Evolutionary conservation across 2,797 vertebrate species (phyloP).

Genomic region (Chromobotia macracanthus): DNA sequence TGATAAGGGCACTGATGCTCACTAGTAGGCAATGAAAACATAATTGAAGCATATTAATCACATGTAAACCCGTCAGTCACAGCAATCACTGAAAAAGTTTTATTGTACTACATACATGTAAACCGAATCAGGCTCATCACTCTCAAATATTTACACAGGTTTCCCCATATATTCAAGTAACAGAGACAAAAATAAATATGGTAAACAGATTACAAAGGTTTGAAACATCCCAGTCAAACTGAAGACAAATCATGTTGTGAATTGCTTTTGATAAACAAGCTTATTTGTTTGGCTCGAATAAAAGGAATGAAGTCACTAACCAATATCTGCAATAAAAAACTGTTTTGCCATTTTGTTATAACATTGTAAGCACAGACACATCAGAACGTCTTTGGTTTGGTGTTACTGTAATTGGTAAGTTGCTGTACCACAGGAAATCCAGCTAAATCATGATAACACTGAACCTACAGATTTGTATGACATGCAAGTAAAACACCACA

Average conservation of each 20-base stretch:
- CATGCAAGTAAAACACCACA: constrained; percentile 18
- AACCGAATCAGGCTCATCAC: constrained; percentile 54
- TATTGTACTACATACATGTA: constrained; percentile 64
- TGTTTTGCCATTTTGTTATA: constrained; percentile 11
- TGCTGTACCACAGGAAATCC: constrained; percentile 35
- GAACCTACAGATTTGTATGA: constrained; percentile 8
- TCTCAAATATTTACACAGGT: constrained; percentile 57
- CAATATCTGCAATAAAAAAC: neutral
- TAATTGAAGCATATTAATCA: neutral
- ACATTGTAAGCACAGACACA: constrained; percentile 36
- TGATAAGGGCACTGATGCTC: neutral
- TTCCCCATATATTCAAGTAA: constrained; percentile 70
- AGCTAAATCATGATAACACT: constrained; percentile 10
- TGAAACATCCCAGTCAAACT: constrained; percentile 27
- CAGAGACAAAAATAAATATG: constrained; percentile 59
- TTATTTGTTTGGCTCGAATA: neutral
- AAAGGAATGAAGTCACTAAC: neutral
- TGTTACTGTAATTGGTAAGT: constrained; percentile 30
- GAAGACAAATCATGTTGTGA: constrained; percentile 12
- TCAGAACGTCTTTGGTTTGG: constrained; percentile 60
- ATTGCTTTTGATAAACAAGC: constrained; percentile 2
- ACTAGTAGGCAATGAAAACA: neutral
- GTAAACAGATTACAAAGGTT: constrained; percentile 41
- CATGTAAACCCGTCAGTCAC: neutral
- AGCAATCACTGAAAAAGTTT: constrained; percentile 56